A percentile compares a stretch with the other conserved stretches of the same genome.
phyloP scores from a whole-genome alignment of 2,113 vertebrate genomes.

The Anas platyrhynchos region DNA sequence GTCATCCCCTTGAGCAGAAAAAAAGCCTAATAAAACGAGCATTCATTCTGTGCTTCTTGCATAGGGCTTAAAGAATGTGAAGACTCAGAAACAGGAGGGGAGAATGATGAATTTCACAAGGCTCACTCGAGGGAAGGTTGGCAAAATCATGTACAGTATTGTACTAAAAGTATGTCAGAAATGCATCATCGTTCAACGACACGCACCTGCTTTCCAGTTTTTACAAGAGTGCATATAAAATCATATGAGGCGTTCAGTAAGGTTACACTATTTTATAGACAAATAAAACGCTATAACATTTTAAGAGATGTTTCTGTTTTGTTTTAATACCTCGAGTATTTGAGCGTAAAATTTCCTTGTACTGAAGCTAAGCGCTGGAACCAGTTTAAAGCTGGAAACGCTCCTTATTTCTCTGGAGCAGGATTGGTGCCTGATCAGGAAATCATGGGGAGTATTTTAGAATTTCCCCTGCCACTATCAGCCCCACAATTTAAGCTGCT shows the following conservation, averaged over 20 bases:
- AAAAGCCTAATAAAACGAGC: not conserved
- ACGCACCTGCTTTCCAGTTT: not conserved
- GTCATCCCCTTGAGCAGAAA: not conserved
- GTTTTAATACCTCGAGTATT: not conserved
- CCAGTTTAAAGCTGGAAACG: not conserved
- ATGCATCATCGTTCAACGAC: not conserved
- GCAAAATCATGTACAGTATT: not conserved
- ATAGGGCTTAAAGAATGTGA: not conserved
- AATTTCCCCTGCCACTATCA: not conserved
- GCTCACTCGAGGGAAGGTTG: not conserved
- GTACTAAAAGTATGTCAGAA: not conserved
- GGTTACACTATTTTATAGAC: constrained; percentile 5
- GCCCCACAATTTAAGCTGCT: not conserved
- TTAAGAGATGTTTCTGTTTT: not conserved
- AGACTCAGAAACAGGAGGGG: not conserved
- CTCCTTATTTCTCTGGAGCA: not conserved
- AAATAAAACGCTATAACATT: constrained; percentile 1
- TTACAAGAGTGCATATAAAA: constrained; percentile 23
- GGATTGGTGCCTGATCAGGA: not conserved
- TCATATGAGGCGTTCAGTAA: not conserved
- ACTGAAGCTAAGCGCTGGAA: not conserved
- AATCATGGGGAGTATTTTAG: not conserved
- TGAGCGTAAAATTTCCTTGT: not conserved
- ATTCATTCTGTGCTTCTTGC: not conserved
- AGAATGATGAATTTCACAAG: not conserved